These are phyloP conservation scores for Microctenopoma lineatum DNA, from an alignment of 2,797 vertebrate genomes.

Conservation along the genomic window DNA sequence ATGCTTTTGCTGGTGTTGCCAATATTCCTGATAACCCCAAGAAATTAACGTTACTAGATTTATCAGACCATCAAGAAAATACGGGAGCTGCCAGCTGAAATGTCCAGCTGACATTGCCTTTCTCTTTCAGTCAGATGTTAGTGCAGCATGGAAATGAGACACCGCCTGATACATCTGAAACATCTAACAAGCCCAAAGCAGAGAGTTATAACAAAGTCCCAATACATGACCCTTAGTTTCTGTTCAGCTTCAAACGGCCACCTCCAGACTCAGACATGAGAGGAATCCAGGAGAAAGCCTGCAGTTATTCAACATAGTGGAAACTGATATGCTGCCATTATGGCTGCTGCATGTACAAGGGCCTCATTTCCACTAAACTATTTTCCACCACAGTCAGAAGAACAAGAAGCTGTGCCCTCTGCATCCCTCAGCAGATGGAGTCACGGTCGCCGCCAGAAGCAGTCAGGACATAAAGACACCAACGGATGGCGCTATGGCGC, in stretches of 20 bases:
- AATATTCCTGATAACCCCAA: constrained; percentile 49
- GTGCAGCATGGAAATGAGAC: constrained; percentile 36
- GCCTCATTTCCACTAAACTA: constrained; percentile 47
- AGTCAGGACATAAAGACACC: constrained; percentile 31
- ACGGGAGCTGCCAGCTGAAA: constrained; percentile 21
- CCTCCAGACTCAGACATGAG: constrained; percentile 53
- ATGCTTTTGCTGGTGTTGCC: constrained; percentile 37
- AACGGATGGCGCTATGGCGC: constrained; percentile 65
- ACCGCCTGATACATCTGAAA: background rate
- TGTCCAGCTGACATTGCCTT: constrained; percentile 6
- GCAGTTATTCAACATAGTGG: constrained; percentile 66
- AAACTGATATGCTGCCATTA: constrained; percentile 72
- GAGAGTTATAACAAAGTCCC: constrained; percentile 58
- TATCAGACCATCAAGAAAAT: constrained; percentile 63
- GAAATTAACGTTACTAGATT: constrained; percentile 59
- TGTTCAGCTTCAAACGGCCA: constrained; percentile 50
- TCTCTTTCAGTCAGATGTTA: constrained; percentile 46
- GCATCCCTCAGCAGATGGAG: constrained; percentile 23
- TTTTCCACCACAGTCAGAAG: constrained; percentile 74
- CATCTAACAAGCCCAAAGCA: constrained; percentile 55
- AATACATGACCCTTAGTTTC: constrained; percentile 55
- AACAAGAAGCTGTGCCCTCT: constrained; percentile 51
- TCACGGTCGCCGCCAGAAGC: constrained; percentile 5
- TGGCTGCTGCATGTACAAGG: constrained; percentile 44
- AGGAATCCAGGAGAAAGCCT: constrained; percentile 53